These are phyloP conservation scores for Apodemus agrarius DNA, from an alignment of 2,797 vertebrate species.

Conservation along the genomic window DNA sequence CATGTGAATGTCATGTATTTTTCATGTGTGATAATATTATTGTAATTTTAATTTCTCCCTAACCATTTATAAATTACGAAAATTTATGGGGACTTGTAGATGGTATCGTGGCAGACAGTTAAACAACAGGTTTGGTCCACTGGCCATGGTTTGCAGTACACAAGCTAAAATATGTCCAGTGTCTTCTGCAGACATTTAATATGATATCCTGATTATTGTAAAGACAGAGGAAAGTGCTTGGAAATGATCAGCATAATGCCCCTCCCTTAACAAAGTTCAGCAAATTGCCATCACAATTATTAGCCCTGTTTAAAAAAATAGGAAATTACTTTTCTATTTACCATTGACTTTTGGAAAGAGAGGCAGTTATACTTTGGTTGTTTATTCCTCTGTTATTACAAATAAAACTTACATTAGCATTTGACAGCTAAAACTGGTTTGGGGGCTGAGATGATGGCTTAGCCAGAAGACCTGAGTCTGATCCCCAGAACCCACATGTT, in stretches of 20 bases:
- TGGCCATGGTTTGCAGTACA: neutral
- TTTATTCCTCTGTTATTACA: constrained; percentile 26
- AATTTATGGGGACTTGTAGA: neutral
- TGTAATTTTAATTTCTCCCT: constrained; percentile 5
- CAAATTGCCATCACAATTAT: neutral
- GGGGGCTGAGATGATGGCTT: neutral
- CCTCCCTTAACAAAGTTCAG: neutral
- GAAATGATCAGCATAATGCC: neutral
- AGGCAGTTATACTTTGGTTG: constrained; percentile 10
- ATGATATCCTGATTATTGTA: neutral
- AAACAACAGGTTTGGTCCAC: neutral
- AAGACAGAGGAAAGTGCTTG: constrained; percentile 4
- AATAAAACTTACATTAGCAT: constrained; percentile 38
- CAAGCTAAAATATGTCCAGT: constrained; percentile 10
- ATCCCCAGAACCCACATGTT: neutral
- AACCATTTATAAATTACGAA: constrained; percentile 43
- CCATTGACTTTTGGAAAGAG: neutral
- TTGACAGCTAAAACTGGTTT: neutral
- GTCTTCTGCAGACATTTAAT: neutral
- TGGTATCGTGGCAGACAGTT: neutral
- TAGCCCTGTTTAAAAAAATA: neutral
- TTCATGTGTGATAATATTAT: constrained; percentile 28
- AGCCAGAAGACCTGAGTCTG: neutral
- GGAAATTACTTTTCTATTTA: neutral
- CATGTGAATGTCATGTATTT: constrained; percentile 25